phyloP scores from a whole-genome alignment of 2,797 vertebrate species.

The Bovichtus diacanthus region DNA sequence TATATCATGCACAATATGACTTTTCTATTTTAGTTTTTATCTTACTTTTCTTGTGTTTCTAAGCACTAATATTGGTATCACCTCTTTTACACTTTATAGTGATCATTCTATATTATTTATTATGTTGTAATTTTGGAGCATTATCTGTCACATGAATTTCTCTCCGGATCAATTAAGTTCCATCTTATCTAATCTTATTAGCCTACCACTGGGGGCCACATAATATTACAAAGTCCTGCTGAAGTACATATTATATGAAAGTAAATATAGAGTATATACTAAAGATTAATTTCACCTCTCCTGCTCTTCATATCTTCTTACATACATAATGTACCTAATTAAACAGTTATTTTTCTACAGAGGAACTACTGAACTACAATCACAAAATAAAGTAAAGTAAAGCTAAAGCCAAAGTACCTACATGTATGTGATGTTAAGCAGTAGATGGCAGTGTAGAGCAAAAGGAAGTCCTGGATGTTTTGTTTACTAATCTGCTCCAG shows the following conservation, averaged over 20 bases:
- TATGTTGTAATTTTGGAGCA: too few relatives aligned
- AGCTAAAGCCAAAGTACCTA: background rate
- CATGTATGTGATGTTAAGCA: conserved; percentile 13
- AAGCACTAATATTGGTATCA: too few relatives aligned
- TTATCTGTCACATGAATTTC: too few relatives aligned
- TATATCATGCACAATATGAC: too few relatives aligned
- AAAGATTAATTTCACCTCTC: background rate
- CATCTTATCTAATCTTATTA: too few relatives aligned
- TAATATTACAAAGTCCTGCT: background rate
- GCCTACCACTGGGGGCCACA: background rate
- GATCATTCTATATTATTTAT: too few relatives aligned
- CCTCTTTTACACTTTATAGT: too few relatives aligned
- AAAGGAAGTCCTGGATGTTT: conserved; percentile 39
- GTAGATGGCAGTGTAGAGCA: conserved; percentile 56
- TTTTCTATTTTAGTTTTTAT: too few relatives aligned
- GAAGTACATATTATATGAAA: background rate
- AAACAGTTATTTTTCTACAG: background rate
- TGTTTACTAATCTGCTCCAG: conserved; percentile 50
- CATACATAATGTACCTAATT: background rate
- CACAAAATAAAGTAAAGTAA: background rate
- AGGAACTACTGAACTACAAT: background rate
- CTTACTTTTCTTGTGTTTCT: too few relatives aligned
- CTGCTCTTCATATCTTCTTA: background rate
- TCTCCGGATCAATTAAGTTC: too few relatives aligned
- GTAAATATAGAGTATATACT: too few relatives aligned